Conservation (phyloP, 2,888 invertebrate species). For the Pandemis cinnamomeana region DNA sequence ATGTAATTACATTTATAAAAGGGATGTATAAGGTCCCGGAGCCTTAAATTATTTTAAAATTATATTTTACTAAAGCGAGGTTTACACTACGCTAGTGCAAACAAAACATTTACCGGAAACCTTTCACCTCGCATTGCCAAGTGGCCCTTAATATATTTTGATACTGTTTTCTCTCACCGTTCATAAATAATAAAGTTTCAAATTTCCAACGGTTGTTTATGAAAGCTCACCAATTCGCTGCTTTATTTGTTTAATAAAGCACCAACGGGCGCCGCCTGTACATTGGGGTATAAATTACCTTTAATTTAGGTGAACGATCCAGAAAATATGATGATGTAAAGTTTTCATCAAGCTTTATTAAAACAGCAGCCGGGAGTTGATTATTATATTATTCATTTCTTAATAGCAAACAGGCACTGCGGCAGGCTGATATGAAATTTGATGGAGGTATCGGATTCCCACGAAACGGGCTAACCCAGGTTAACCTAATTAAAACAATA, state of each 20-base stretch:
- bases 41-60: no score
- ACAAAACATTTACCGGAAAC: not conserved
- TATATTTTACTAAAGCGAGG: not conserved
- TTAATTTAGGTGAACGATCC: slow-evolving; percentile 80
- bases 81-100: not conserved
- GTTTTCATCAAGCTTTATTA: slow-evolving; percentile 77
- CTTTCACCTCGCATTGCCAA: slow-evolving; percentile 9
- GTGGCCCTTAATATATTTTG: slow-evolving; percentile 58
- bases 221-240: slow-evolving; percentile 76
- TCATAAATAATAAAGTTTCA: slow-evolving; percentile 73
- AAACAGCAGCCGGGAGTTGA: slow-evolving; percentile 53
- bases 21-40: no score
- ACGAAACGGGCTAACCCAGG: not conserved
- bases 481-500: slow-evolving; percentile 1
- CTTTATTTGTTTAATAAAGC: slow-evolving; percentile 82
- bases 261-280: slow-evolving; percentile 71
- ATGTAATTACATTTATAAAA: no score
- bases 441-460: slow-evolving; percentile 11
- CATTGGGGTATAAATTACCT: slow-evolving; percentile 81
- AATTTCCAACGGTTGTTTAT: slow-evolving; percentile 74
- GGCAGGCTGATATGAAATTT: slow-evolving; percentile 19
- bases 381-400: slow-evolving; percentile 40
- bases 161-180: slow-evolving; percentile 60
- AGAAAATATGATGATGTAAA: slow-evolving; percentile 81
- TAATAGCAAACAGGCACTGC: slow-evolving; percentile 28